Evolutionary conservation across 2,797 vertebrate genomes (phyloP).

Genomic region (Siniperca scherzeri): DNA sequence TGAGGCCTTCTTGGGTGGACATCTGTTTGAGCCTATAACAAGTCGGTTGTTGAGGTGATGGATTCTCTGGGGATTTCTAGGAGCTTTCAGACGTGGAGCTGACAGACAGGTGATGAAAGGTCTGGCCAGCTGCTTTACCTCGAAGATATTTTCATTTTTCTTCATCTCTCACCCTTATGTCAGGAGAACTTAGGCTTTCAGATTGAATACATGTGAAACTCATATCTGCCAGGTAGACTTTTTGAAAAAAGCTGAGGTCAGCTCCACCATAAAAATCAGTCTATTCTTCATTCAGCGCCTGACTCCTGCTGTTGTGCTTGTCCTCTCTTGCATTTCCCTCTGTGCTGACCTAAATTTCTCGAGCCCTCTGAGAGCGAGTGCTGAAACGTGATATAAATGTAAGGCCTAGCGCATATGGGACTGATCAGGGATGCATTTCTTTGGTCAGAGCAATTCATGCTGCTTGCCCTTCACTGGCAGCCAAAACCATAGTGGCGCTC

Average conservation of each 20-base stretch:
- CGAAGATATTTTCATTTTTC: constrained; percentile 66
- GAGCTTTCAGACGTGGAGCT: constrained; percentile 49
- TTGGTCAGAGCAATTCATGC: constrained; percentile 86
- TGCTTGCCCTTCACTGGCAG: constrained; percentile 86
- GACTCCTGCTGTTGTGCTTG: constrained; percentile 74
- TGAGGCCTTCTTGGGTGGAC: constrained; percentile 40
- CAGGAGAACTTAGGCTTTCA: constrained; percentile 47
- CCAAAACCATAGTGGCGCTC: constrained; percentile 79
- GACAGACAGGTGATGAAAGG: constrained; percentile 72
- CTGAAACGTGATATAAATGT: constrained; percentile 85
- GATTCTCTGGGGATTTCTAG: constrained; percentile 54
- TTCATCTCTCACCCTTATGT: constrained; percentile 49
- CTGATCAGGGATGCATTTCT: constrained; percentile 86
- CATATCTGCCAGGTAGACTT: constrained; percentile 66
- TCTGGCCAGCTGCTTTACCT: constrained; percentile 56
- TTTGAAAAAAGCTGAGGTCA: constrained; percentile 71
- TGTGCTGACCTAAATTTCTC: constrained; percentile 81
- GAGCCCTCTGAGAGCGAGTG: constrained; percentile 68
- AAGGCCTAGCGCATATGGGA: constrained; percentile 85
- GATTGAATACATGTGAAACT: constrained; percentile 63
- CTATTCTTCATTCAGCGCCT: constrained; percentile 78
- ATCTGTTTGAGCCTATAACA: constrained; percentile 53
- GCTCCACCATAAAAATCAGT: constrained; percentile 64
- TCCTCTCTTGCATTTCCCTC: constrained; percentile 74
- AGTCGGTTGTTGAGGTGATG: constrained; percentile 65